Percentiles rank a stretch among this genome's conserved stretches.
phyloP scores from a whole-genome alignment of 2,113 vertebrate genomes.

The Agapornis roseicollis region DNA sequence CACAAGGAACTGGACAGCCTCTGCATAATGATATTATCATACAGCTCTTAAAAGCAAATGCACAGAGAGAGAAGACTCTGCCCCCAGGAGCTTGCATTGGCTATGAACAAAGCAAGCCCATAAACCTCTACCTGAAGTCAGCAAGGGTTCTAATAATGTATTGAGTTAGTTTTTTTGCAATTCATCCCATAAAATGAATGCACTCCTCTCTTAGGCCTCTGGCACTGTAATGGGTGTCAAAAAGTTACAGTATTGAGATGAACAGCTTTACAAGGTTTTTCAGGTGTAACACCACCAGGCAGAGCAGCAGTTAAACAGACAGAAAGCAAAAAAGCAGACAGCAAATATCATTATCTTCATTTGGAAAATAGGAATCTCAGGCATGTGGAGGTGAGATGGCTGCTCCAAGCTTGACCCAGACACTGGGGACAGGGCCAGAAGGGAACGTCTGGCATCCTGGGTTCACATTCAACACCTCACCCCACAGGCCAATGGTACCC shows the following conservation, averaged over 20 bases:
- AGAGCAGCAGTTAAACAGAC: background rate
- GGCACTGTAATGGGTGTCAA: accelerated
- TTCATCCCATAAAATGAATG: background rate
- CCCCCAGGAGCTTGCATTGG: background rate
- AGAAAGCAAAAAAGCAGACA: background rate
- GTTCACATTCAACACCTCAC: background rate
- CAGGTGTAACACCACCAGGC: background rate
- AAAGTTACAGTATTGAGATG: background rate
- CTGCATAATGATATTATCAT: background rate
- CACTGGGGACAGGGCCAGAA: background rate
- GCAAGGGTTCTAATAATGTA: background rate
- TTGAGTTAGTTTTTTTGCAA: background rate
- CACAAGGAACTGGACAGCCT: constrained; percentile 9
- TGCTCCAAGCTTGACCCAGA: background rate
- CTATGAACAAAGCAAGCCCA: background rate
- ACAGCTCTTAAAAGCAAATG: background rate
- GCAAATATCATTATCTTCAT: background rate
- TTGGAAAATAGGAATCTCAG: background rate
- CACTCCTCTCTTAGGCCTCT: background rate
- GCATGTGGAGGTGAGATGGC: background rate
- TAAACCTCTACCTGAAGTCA: background rate
- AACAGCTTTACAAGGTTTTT: background rate
- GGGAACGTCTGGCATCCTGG: background rate
- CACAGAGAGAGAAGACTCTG: background rate
- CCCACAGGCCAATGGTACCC: background rate